These are phyloP conservation scores for Antheraea assamensis DNA, from an alignment of 2,888 invertebrate species.

Conservation along the genomic window DNA sequence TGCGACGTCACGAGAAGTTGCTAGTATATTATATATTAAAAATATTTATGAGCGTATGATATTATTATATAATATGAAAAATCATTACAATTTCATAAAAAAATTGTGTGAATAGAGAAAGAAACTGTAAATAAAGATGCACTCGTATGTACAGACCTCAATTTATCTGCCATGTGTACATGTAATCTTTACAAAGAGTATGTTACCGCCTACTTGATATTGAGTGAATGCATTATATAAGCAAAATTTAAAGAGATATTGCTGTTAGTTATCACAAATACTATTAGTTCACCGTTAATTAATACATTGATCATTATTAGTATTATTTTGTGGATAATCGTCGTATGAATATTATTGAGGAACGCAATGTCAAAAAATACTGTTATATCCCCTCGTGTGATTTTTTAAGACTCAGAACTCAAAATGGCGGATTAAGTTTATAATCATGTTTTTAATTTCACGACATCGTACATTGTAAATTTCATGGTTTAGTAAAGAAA, in stretches of 20 bases:
- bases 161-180: constrained; percentile 10
- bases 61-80: neutral
- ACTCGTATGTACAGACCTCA: neutral
- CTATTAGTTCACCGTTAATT: neutral
- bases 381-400: neutral
- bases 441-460: too few relatives aligned
- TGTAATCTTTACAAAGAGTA: constrained; percentile 11
- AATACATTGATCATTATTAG: neutral
- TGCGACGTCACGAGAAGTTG: too few relatives aligned
- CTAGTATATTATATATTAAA: too few relatives aligned
- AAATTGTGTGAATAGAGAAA: neutral
- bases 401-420: too few relatives aligned
- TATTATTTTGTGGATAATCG: neutral
- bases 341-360: neutral
- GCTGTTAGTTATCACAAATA: constrained; percentile 9
- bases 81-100: neutral
- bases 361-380: neutral
- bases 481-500: too few relatives aligned
- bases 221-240: neutral
- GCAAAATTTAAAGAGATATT: neutral
- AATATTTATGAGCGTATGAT: neutral
- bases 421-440: too few relatives aligned
- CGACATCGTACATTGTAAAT: too few relatives aligned
- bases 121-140: neutral
- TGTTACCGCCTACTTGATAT: constrained; percentile 13